Evolutionary conservation across 2,797 vertebrate species (phyloP).

Genomic region (Spinibarbus caldwelli): DNA sequence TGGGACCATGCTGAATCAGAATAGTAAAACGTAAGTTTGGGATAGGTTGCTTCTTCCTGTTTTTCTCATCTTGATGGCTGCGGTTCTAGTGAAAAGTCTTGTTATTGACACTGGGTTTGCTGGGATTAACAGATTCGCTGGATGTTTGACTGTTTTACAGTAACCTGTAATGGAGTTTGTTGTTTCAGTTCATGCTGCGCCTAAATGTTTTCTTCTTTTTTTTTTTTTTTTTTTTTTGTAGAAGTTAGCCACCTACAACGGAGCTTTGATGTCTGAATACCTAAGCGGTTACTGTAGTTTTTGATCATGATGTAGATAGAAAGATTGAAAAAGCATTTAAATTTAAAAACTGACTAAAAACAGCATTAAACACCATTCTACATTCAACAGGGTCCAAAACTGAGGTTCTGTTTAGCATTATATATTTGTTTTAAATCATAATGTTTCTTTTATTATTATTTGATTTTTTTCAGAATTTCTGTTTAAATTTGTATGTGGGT

Average conservation of each 20-base stretch:
- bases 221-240: background rate
- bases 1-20: conserved; percentile 56
- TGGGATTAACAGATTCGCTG: conserved; percentile 5
- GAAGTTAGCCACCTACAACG: background rate
- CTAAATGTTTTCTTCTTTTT: conserved; percentile 13
- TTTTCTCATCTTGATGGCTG: conserved; percentile 39
- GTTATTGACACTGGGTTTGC: background rate
- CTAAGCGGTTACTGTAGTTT: background rate
- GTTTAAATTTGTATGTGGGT: background rate
- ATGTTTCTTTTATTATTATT: too few relatives aligned
- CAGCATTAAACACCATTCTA: background rate
- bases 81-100: conserved; percentile 25
- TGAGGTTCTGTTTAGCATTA: background rate
- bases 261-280: background rate
- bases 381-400: background rate
- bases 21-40: conserved; percentile 60
- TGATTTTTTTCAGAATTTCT: too few relatives aligned
- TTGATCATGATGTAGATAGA: background rate
- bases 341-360: background rate
- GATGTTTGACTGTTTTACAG: background rate
- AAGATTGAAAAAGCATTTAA: background rate
- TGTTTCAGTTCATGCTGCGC: too few relatives aligned
- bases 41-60: conserved; percentile 23
- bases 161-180: background rate
- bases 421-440: background rate